Percentiles rank a stretch among this genome's conserved stretches.
phyloP scores from a whole-genome alignment of 2,888 invertebrate species.

The Drosophila cracens region DNA sequence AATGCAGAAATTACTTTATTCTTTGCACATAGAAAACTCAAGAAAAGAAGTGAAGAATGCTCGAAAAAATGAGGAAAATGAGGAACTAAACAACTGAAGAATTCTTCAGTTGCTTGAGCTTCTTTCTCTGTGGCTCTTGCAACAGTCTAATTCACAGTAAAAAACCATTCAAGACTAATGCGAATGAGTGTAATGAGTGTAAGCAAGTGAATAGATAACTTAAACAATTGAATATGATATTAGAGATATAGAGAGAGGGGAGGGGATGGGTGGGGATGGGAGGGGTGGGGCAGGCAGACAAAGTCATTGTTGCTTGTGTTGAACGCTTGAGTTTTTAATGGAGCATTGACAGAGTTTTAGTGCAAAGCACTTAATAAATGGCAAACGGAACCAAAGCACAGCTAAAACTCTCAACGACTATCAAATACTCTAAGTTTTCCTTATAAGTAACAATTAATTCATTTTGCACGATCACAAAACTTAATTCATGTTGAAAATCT shows the following conservation, averaged over 20 bases:
- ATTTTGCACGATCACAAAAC: not conserved
- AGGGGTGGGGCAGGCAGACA: not conserved
- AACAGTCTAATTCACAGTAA: constrained; percentile 63
- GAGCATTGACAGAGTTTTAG: constrained; percentile 68
- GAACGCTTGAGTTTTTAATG: constrained; percentile 76
- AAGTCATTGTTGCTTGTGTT: constrained; percentile 49
- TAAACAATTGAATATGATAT: constrained; percentile 1
- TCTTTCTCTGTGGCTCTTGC: constrained; percentile 35
- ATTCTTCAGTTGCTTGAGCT: constrained; percentile 12
- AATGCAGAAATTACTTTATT: not conserved
- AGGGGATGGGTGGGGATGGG: accelerated
- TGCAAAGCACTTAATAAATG: constrained; percentile 45
- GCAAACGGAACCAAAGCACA: constrained; percentile 44
- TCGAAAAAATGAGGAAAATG: no score
- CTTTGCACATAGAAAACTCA: not conserved
- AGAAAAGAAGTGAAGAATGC: not conserved
- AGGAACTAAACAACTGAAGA: not conserved
- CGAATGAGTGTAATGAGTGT: constrained; percentile 11
- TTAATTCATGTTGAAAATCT: not conserved
- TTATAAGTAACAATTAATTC: no score
- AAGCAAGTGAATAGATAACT: constrained; percentile 34
- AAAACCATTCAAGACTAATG: constrained; percentile 25
- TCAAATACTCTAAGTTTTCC: constrained; percentile 19
- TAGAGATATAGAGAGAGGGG: not conserved
- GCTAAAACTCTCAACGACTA: constrained; percentile 2